Evolutionary conservation across 1,140 invertebrate genomes (phyloP).

Genomic region (Drosophila eugracilis): DNA sequence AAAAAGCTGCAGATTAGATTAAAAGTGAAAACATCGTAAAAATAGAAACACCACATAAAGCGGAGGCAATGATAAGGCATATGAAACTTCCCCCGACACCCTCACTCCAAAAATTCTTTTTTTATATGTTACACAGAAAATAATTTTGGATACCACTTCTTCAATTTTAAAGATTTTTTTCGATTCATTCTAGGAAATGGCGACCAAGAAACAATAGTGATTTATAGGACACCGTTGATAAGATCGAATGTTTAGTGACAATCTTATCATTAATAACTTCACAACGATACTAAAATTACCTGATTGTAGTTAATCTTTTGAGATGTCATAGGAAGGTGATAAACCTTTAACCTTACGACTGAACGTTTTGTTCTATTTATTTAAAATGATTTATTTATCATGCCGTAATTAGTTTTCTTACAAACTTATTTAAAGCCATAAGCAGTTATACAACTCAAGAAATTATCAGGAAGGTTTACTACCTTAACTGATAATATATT

Average conservation of each 20-base stretch:
- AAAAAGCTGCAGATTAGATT: slow-evolving; percentile 58
- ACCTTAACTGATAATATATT: too few species aligned
- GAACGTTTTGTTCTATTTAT: too few species aligned
- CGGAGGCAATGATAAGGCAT: slow-evolving; percentile 33
- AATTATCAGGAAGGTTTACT: too few species aligned
- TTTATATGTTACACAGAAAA: neutral
- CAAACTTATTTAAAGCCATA: neutral
- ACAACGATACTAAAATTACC: neutral
- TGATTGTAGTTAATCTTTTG: neutral
- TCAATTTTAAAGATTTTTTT: neutral
- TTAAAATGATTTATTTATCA: too few species aligned
- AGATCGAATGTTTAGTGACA: too few species aligned
- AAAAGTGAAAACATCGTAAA: slow-evolving; percentile 50
- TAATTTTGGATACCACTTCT: neutral
- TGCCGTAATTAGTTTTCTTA: neutral
- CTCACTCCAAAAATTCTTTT: neutral
- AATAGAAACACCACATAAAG: slow-evolving; percentile 34
- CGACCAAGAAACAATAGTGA: neutral
- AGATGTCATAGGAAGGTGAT: neutral
- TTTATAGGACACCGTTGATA: neutral
- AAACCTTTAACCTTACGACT: too few species aligned
- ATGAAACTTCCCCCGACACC: slow-evolving; percentile 7
- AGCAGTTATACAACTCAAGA: neutral
- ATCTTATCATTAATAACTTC: neutral
- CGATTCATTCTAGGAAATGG: neutral